These are phyloP conservation scores for Volucella inanis DNA, from an alignment of 2,888 invertebrate genomes.

Conservation along the genomic window DNA sequence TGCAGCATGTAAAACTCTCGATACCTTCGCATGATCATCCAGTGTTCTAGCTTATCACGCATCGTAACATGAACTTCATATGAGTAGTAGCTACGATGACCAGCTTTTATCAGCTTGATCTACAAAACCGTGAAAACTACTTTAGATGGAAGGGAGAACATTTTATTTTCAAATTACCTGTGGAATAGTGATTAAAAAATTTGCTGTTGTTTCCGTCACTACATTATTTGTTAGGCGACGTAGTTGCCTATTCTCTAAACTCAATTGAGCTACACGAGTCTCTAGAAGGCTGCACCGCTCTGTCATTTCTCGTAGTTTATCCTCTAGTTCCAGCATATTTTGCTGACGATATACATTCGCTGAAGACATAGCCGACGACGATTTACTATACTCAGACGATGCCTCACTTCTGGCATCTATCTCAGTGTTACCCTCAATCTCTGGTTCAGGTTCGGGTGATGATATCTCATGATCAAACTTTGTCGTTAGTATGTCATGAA, in stretches of 20 bases:
- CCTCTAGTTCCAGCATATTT: slow-evolving; percentile 75
- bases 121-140: neutral
- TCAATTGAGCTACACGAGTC: slow-evolving; percentile 81
- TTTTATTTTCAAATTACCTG: slow-evolving; percentile 59
- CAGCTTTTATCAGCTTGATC: slow-evolving; percentile 77
- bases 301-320: slow-evolving; percentile 79
- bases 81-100: slow-evolving; percentile 78
- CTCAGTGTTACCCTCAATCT: slow-evolving; percentile 33
- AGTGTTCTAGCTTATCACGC: slow-evolving; percentile 88
- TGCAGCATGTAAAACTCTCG: slow-evolving; percentile 95
- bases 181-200: slow-evolving; percentile 82
- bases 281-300: slow-evolving; percentile 81
- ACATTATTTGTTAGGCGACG: slow-evolving; percentile 80
- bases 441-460: slow-evolving; percentile 20
- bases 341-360: slow-evolving; percentile 45
- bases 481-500: slow-evolving; percentile 39
- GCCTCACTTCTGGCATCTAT: slow-evolving; percentile 79
- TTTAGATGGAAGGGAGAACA: neutral
- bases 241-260: slow-evolving; percentile 80
- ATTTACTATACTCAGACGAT: slow-evolving; percentile 81
- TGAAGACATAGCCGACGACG: slow-evolving; percentile 78
- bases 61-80: slow-evolving; percentile 82
- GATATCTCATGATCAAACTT: slow-evolving; percentile 59
- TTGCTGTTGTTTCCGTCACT: slow-evolving; percentile 76
- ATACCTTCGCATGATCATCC: slow-evolving; percentile 97